Base-by-base conservation (phyloP, 2,888 invertebrate genomes). In the Trachelus stipa region DNA sequence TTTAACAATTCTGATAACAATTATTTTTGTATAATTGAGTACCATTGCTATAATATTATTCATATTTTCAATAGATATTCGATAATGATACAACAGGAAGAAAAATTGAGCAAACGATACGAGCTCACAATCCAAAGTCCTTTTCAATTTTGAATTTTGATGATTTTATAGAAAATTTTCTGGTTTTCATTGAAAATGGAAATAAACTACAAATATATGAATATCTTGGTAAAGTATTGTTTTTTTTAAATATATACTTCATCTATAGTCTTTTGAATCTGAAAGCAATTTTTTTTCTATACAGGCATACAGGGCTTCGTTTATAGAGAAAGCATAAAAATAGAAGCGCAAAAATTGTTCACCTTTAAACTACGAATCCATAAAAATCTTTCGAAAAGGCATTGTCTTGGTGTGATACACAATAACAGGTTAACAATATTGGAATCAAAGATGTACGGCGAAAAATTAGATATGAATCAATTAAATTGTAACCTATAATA, bases 31-130 rank as follows among this genome's bases (percentile, higher is more conserved):
- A 15, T 23, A 56, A 56, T 23, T 56, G 40, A 4, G 40, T 23
- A 1, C 2, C 23, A 23, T 23, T 56, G 15, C 9, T 23, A 6
- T 56, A 23, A 56, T 23, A 15, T 33, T 56, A 35, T 31, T 12
- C 11, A n/a, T 75, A 31, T 40, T 68, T 56, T 35, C 34, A 15
- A 15, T 68, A 89, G 89, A 84, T 89, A 31, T 81, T 75, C 12
- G 81, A 79, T 23, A 79, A 92, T 81, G 91, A 93, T 85, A 87
- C 91, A 1, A 83, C 89, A 11, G 88, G 87, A 23, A 93, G 92
- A 3, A 91, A 90, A 74, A 83, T 94, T 31, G 92, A 93, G 81
- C 94, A 94, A 82, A 92, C 92, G 75, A 91, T 95, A 76, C 84
- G 90, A 9, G 90, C 92, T 0, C 89, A 90, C 9, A 92, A 91